These are phyloP conservation scores for Natrix natrix DNA, from an alignment of 2,797 vertebrate species.

Conservation along the genomic window DNA sequence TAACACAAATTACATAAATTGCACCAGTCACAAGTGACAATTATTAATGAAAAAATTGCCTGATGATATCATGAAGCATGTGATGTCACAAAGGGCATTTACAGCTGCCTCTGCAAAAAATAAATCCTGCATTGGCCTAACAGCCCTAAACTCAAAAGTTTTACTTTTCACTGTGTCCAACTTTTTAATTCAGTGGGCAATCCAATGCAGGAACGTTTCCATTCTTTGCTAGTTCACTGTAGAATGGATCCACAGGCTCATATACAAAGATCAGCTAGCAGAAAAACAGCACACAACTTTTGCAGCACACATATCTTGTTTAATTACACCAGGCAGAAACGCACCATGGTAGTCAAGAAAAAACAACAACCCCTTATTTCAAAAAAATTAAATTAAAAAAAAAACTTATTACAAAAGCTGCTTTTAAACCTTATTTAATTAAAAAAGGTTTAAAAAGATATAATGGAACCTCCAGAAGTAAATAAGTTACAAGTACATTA, in stretches of 20 bases:
- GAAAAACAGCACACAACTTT: not conserved
- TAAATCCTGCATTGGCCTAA: not conserved
- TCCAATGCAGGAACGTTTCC: not conserved
- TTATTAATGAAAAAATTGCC: not conserved
- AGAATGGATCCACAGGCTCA: not conserved
- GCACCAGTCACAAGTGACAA: not conserved
- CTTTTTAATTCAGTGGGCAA: not conserved
- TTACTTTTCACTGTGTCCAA: not conserved
- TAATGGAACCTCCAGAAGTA: conserved; percentile 76
- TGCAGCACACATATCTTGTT: not conserved
- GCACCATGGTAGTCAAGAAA: not conserved
- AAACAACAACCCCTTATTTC: not conserved
- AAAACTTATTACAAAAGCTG: conserved; percentile 28
- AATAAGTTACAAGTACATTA: conserved; percentile 83
- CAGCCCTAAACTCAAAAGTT: not conserved
- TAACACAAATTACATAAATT: not conserved
- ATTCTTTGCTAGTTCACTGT: not conserved
- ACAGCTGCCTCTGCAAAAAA: not conserved
- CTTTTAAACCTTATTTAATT: conserved; percentile 78
- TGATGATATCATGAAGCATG: not conserved
- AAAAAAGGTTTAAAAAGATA: conserved; percentile 75
- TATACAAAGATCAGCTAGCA: not conserved
- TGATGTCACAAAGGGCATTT: not conserved
- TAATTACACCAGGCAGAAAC: not conserved
- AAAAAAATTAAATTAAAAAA: conserved; percentile 18